Conservation (phyloP, 2,888 invertebrate species). For the Netelia virgata region DNA sequence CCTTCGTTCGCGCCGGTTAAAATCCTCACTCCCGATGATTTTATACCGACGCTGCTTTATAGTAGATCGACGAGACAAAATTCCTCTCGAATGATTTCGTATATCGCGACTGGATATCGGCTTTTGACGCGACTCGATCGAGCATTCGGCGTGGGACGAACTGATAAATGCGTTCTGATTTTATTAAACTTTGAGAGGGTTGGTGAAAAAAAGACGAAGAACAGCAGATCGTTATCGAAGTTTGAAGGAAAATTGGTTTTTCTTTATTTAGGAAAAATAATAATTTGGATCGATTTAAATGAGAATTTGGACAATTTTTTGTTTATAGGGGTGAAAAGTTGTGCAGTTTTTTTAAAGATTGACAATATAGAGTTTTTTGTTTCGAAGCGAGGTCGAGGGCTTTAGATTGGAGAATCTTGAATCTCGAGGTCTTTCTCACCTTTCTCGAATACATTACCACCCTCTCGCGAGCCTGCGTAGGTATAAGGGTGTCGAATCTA, state of each 20-base stretch:
- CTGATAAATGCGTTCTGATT: neutral
- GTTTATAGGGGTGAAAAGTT: too few relatives aligned
- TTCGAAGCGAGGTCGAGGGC: neutral
- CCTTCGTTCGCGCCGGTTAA: constrained; percentile 31
- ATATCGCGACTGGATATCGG: constrained; percentile 15
- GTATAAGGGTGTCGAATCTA: constrained; percentile 29
- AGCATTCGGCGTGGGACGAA: neutral
- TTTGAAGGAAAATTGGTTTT: too few relatives aligned
- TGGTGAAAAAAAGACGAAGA: neutral
- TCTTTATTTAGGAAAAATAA: neutral
- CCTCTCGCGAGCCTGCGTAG: constrained; percentile 26
- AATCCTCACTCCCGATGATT: constrained; percentile 40
- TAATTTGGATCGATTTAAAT: neutral
- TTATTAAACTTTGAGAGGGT: neutral
- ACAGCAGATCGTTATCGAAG: too few relatives aligned
- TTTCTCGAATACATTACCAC: constrained; percentile 24
- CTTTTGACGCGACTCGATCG: constrained; percentile 26
- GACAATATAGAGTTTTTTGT: too few relatives aligned
- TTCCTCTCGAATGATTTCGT: constrained; percentile 49
- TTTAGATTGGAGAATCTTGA: neutral
- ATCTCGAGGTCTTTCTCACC: neutral
- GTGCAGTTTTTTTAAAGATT: too few relatives aligned
- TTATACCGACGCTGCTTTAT: neutral
- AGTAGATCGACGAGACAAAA: constrained; percentile 58
- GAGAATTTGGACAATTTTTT: neutral